A percentile compares a stretch with the other conserved stretches of the same genome.
These are phyloP conservation scores for Maniola hyperantus DNA, from an alignment of 2,888 invertebrate species.

Conservation along the genomic window DNA sequence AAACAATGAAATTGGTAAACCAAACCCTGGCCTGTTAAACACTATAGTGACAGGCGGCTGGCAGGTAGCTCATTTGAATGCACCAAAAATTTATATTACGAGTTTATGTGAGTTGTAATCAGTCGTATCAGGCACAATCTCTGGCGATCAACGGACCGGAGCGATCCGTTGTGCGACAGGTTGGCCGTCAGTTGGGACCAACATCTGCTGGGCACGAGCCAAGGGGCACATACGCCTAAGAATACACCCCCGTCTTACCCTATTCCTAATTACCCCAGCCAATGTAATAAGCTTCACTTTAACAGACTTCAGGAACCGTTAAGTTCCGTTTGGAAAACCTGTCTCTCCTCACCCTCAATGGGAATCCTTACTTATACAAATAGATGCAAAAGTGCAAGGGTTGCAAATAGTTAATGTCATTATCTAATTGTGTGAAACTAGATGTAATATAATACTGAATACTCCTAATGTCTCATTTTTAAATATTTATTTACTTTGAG, in stretches of 20 bases:
- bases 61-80: constrained; percentile 54
- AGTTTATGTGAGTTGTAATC: constrained; percentile 47
- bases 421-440: constrained; percentile 71
- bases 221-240: constrained; percentile 58
- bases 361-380: constrained; percentile 55
- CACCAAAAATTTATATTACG: constrained; percentile 56
- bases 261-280: constrained; percentile 62
- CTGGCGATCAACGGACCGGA: constrained; percentile 68
- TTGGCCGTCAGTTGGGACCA: constrained; percentile 73
- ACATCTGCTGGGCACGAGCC: constrained; percentile 72
- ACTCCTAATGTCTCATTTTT: constrained; percentile 41
- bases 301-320: constrained; percentile 77
- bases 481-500: constrained; percentile 26
- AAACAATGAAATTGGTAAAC: background rate
- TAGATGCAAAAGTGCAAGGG: constrained; percentile 72
- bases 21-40: constrained; percentile 6
- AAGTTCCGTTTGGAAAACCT: constrained; percentile 77
- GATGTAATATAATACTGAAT: constrained; percentile 53
- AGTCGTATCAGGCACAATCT: constrained; percentile 69
- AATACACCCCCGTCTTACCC: constrained; percentile 75
- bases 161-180: constrained; percentile 80
- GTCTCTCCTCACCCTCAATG: constrained; percentile 57
- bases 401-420: constrained; percentile 67
- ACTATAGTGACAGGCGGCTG: constrained; percentile 23
- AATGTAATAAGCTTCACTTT: constrained; percentile 53